Conservation (phyloP, 2,888 invertebrate species). For the Penaeus monodon region DNA sequence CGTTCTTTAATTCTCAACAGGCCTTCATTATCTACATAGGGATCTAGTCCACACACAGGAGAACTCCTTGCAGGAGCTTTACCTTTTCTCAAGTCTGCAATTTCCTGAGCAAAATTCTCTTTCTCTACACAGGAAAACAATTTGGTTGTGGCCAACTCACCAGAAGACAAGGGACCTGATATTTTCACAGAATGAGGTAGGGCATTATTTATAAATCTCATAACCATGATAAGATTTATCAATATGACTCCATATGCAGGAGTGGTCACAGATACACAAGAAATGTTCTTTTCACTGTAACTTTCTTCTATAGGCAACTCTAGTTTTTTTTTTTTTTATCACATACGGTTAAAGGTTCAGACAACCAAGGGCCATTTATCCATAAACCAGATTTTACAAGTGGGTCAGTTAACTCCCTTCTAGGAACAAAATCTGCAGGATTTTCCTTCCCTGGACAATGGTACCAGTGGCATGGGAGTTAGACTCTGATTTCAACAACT, state of each 20-base stretch:
- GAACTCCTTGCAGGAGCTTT: not conserved
- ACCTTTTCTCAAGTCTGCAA: not conserved
- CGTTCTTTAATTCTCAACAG: slow-evolving; percentile 28
- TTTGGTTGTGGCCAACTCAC: not conserved
- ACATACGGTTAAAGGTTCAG: not conserved
- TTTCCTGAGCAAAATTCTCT: not conserved
- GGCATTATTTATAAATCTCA: slow-evolving; percentile 1
- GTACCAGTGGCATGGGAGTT: slow-evolving; percentile 34
- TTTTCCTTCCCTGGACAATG: slow-evolving; percentile 35
- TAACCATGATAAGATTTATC: not conserved
- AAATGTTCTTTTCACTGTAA: not conserved
- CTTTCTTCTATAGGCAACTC: not conserved
- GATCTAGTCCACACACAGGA: slow-evolving; percentile 15
- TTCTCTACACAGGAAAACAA: not conserved
- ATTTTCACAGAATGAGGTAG: not conserved
- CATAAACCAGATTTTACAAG: slow-evolving; percentile 18
- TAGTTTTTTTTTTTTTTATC: not conserved
- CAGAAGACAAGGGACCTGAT: no score
- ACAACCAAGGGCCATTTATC: slow-evolving; percentile 33
- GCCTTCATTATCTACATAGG: slow-evolving; percentile 25
- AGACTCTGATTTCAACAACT: slow-evolving; percentile 49
- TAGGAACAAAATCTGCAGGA: slow-evolving; percentile 36
- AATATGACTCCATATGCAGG: not conserved
- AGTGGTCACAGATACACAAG: not conserved
- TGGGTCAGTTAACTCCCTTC: slow-evolving; percentile 15